Percentiles rank a stretch among this genome's conserved stretches.
Conservation (phyloP, 2,888 invertebrate species). For the Atherix ibis region DNA sequence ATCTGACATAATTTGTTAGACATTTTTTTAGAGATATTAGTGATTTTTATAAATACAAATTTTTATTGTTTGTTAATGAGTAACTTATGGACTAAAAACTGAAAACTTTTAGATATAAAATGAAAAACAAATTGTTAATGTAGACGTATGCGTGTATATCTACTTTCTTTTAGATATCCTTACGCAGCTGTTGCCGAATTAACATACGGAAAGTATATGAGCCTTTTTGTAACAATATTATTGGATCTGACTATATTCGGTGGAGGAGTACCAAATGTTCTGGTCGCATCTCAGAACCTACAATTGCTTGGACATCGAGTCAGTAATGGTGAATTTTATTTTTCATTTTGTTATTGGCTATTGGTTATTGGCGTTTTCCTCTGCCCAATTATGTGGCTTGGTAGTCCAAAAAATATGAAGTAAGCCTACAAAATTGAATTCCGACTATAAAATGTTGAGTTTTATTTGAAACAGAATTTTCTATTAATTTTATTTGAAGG, state of each 20-base stretch:
- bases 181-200: slow-evolving; percentile 72
- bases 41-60: too few species aligned
- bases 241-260: slow-evolving; percentile 62
- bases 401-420: slow-evolving; percentile 88
- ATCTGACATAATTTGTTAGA: too few species aligned
- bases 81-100: neutral
- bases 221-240: slow-evolving; percentile 48
- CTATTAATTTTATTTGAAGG: slow-evolving; percentile 30
- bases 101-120: neutral
- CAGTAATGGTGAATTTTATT: slow-evolving; percentile 42
- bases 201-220: slow-evolving; percentile 49
- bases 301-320: slow-evolving; percentile 61
- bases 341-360: slow-evolving; percentile 74
- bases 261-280: slow-evolving; percentile 62
- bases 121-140: too few species aligned
- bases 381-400: slow-evolving; percentile 73
- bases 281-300: slow-evolving; percentile 65
- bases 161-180: slow-evolving; percentile 44
- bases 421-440: slow-evolving; percentile 30
- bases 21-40: too few species aligned
- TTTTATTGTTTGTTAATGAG: too few species aligned
- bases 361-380: slow-evolving; percentile 55
- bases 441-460: slow-evolving; percentile 12
- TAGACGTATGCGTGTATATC: too few species aligned
- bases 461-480: slow-evolving; percentile 1